Base-by-base conservation (phyloP, 2,888 invertebrate genomes). In the Aplocera efformata region DNA sequence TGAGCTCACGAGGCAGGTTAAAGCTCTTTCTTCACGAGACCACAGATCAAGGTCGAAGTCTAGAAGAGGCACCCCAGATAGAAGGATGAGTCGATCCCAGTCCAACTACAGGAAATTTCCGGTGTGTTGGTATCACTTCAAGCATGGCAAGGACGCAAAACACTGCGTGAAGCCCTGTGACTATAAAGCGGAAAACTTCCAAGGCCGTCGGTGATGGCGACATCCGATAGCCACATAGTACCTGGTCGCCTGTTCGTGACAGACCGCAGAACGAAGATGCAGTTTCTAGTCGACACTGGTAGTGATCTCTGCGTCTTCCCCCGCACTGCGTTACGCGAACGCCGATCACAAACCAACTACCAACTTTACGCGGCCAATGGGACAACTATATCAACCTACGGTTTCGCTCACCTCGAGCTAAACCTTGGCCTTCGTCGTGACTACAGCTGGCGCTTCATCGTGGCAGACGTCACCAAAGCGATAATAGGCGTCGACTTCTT, bases 401-500 rank as follows among this genome's bases (percentile, higher is more conserved):
- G 60, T 1, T 51, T 33, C 24, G 0, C 43, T 0, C 11, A 55
- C 0, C 28, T 56, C 0, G 42, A 31, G 1, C 21, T 60, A 8
- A 40, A 61, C 30, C 10, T 63, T 27, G 60, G 56, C 0, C 29
- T 60, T 9, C 50, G 58, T 3, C 45, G 60, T 0, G 27, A 41
- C 20, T 64, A 48, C 30, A 10, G 25, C 0, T 59, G 60, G 60
- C 37, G 43, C 1, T 62, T 60, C 37, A 24, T 56, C 1, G 45
- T 62, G 1, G 57, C 58, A 4, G 51, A 63, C 17, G 58, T 60
- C 0, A 54, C 55, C 0, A 54, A 51, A 28, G 32, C 62, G 0
- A 65, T 63, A 6, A 60, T 61, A 7, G 58, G 60, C 0, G 50
- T 51, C 1, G 60, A 60, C 23, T 55, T 63, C 40, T 8, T 47